Conservation (phyloP, 2,797 vertebrate genomes). For the Enoplosus armatus region DNA sequence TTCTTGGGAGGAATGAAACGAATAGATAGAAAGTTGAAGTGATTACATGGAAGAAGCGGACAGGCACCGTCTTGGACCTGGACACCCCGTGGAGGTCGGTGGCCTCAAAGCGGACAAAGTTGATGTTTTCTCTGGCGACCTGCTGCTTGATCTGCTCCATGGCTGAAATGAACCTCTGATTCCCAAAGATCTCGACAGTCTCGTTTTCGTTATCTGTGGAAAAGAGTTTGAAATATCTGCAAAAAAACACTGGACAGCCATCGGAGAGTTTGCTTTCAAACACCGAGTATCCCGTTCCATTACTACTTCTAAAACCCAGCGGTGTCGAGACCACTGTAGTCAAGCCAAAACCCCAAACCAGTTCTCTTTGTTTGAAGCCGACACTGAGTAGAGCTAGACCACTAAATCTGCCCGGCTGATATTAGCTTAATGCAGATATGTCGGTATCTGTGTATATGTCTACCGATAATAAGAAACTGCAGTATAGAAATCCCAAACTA, state of each 20-base stretch:
- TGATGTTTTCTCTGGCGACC: conserved; percentile 90
- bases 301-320: conserved; percentile 1
- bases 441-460: neutral
- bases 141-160: conserved; percentile 94
- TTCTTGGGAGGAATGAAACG: neutral
- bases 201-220: conserved; percentile 83
- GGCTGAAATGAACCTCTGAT: conserved; percentile 81
- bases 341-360: neutral
- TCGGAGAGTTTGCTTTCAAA: conserved; percentile 2
- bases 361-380: neutral
- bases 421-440: neutral
- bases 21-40: neutral
- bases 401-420: neutral
- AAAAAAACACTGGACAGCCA: conserved; percentile 18
- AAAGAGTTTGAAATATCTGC: conserved; percentile 44
- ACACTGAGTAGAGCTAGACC: neutral
- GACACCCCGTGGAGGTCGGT: conserved; percentile 94
- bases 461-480: neutral
- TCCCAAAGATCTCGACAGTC: conserved; percentile 67
- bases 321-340: neutral
- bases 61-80: conserved; percentile 93
- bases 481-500: neutral
- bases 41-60: conserved; percentile 94
- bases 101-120: conserved; percentile 94
- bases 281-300: neutral